Evolutionary conservation across 1,140 invertebrate species (phyloP), one percentile per base, ranked within the genome.

Genomic region (Hetaerina americana): DNA sequence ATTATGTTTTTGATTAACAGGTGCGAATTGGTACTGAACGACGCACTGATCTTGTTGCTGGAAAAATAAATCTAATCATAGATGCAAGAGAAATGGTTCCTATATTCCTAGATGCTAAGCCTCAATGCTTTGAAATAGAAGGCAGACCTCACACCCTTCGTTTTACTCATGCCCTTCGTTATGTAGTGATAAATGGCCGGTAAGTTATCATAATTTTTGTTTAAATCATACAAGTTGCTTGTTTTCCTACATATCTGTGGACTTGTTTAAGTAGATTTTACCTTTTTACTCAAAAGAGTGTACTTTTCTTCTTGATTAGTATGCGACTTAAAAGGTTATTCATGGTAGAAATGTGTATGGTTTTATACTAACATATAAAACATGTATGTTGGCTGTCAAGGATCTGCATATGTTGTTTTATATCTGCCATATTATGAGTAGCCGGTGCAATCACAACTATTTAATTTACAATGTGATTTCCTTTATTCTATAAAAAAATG

Each of bases 61-160:
- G 90, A 0, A 92, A 92, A 81, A 90, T 94, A 27, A 92, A 90
- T 78, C 81, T 95, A 26, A 90, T 94, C 66, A 87, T 95, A 18
- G 88, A 95, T 80, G 92, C 90, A 0, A 85, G 87, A 28, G 88
- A 87, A 66, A 86, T 91, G 77, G 87, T 92, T 66, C 89, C 92
- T 0, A 85, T 96, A 2, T 95, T 90, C 78, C 81, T 95, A n/a
- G 93, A 95, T 80, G 88, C 92, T 5, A 93, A 91, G 79, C 87
- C 92, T 8, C 92, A 95, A 78, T 89, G 87, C 74, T 90, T 93
- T 76, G 84, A 89, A 74, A 86, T 96, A 8, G 89, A 91, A 71
- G 87, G 87, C 18, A 85, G 89, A 68, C 84, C 88, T 27, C 88
- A 92, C 78, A 90, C 90, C 0, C 78, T 95, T 1, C 87, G 91